phyloP scores from a whole-genome alignment of 2,797 vertebrate genomes.

The Lycodopsis pacificus region DNA sequence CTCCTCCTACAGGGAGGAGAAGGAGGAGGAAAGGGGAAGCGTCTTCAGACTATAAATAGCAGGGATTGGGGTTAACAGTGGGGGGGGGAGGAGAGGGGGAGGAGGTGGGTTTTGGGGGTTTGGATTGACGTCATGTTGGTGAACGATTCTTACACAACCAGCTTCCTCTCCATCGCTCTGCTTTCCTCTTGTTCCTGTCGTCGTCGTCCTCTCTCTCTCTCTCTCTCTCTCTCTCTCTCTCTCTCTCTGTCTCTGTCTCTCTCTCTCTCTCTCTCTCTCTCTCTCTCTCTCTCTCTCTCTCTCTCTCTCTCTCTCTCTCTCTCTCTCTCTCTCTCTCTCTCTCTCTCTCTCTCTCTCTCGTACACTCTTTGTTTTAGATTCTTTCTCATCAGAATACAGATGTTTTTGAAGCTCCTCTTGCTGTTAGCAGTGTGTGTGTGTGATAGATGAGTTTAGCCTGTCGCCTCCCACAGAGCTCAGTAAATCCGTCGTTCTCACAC shows the following conservation, averaged over 20 bases:
- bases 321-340: too few relatives aligned
- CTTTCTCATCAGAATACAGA: not conserved
- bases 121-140: conserved; percentile 69
- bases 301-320: too few relatives aligned
- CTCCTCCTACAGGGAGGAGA: not conserved
- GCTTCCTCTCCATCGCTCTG: conserved; percentile 3
- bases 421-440: not conserved
- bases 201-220: too few relatives aligned
- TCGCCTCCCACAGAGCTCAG: conserved; percentile 23
- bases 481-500: conserved; percentile 9
- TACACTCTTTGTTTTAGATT: too few relatives aligned
- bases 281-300: too few relatives aligned
- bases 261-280: too few relatives aligned
- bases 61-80: conserved; percentile 62
- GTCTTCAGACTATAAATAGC: conserved; percentile 65
- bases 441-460: conserved; percentile 14
- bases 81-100: not conserved
- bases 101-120: conserved; percentile 32
- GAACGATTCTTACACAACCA: conserved; percentile 34
- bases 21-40: not conserved
- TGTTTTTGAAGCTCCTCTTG: not conserved
- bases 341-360: too few relatives aligned
- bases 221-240: too few relatives aligned
- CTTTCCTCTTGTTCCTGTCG: not conserved
- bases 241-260: not conserved